Conservation (phyloP, 30 jellyfish, hydroid and myxozoan species). For the Pseudorhiza aurosa region DNA sequence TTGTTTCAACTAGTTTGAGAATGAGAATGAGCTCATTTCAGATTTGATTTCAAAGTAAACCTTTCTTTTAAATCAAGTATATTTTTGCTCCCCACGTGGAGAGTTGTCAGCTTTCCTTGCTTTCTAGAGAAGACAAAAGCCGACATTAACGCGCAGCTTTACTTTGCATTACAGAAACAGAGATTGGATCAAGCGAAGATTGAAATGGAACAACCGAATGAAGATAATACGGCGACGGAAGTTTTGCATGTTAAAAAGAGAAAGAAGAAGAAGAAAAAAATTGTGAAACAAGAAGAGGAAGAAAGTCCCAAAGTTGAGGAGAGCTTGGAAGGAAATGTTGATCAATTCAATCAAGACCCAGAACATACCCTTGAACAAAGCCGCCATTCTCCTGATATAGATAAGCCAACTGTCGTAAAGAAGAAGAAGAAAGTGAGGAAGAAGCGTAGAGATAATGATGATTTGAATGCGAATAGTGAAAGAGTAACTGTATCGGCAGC, state of each 20-base stretch:
- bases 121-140: too few species aligned
- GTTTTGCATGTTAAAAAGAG: slow-evolving; percentile 25
- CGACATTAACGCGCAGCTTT: too few species aligned
- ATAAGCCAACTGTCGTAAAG: slow-evolving; percentile 12
- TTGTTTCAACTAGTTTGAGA: too few species aligned
- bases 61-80: too few species aligned
- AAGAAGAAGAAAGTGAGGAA: slow-evolving; percentile 50
- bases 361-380: background rate
- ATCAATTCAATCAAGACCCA: background rate
- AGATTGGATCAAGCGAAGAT: slow-evolving; percentile 4
- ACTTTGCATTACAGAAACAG: slow-evolving; percentile 22
- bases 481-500: background rate
- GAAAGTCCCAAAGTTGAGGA: slow-evolving; percentile 8
- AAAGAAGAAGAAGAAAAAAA: slow-evolving; percentile 63
- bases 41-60: too few species aligned
- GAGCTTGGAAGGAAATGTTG: background rate
- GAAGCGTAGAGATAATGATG: slow-evolving; percentile 9
- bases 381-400: background rate
- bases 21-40: too few species aligned
- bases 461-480: background rate
- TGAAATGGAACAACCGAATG: slow-evolving; percentile 24
- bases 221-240: slow-evolving; percentile 3
- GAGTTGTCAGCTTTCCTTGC: too few species aligned
- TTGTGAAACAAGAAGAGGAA: background rate
- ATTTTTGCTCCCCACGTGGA: too few species aligned